phyloP scores from a whole-genome alignment of 1,140 invertebrate species.

The Micrasema minimum region DNA sequence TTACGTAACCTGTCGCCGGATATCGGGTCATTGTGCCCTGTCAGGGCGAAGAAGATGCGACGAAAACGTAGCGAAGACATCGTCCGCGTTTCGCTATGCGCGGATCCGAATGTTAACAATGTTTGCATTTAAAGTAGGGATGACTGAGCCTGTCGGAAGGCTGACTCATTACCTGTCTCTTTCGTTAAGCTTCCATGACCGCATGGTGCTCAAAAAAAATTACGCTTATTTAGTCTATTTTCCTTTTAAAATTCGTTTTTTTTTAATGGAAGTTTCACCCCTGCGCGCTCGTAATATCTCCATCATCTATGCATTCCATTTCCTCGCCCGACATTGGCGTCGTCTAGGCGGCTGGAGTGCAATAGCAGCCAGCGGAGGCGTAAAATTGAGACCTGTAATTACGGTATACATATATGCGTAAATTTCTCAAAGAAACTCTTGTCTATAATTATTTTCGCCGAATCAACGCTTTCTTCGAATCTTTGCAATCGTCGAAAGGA shows the following conservation, averaged over 20 bases:
- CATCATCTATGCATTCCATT: slow-evolving; percentile 1
- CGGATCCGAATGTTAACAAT: not conserved
- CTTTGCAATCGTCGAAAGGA: too few relatives aligned
- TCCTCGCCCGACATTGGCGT: slow-evolving; percentile 7
- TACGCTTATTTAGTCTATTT: too few relatives aligned
- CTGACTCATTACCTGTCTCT: slow-evolving; percentile 5
- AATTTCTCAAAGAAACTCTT: not conserved
- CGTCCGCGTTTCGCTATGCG: slow-evolving; percentile 11
- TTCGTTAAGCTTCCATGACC: not conserved
- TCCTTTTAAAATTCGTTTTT: not conserved
- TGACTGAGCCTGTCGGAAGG: not conserved
- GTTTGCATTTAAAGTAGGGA: slow-evolving; percentile 13
- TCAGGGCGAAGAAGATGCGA: not conserved
- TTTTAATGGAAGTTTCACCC: not conserved
- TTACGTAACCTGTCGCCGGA: slow-evolving; percentile 28
- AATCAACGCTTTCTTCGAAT: not conserved
- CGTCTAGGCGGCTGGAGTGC: slow-evolving; percentile 14
- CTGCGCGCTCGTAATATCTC: not conserved
- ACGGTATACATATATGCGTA: not conserved
- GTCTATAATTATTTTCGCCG: not conserved
- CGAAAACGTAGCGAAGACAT: not conserved
- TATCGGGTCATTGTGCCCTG: slow-evolving; percentile 3
- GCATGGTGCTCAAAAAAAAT: too few relatives aligned
- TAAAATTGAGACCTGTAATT: not conserved
- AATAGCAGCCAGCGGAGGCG: slow-evolving; percentile 11